phyloP scores from a whole-genome alignment of 2,797 vertebrate species.

The Crenuchus spilurus region DNA sequence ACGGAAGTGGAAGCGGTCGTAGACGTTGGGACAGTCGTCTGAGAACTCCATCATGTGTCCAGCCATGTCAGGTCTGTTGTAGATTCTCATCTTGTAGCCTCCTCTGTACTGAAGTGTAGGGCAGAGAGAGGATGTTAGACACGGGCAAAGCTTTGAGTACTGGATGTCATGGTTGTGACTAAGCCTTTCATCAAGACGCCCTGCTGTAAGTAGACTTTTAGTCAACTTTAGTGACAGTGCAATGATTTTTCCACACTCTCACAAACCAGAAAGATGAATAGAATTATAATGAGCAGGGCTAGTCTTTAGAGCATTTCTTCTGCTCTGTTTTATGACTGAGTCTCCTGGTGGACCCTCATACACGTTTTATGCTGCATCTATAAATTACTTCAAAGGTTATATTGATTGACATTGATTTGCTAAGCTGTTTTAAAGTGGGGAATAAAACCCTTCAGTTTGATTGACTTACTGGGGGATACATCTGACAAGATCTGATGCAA shows the following conservation, averaged over 20 bases:
- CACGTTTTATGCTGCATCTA: constrained; percentile 64
- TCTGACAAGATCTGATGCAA: constrained; percentile 83
- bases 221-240: constrained; percentile 49
- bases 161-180: constrained; percentile 22
- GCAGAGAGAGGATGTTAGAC: constrained; percentile 49
- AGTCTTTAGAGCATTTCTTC: constrained; percentile 66
- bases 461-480: constrained; percentile 82
- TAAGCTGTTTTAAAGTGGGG: constrained; percentile 68
- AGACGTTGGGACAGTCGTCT: constrained; percentile 79
- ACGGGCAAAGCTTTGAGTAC: constrained; percentile 22
- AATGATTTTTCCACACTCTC: constrained; percentile 25
- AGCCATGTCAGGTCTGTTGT: constrained; percentile 76
- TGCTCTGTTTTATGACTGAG: constrained; percentile 72
- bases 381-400: constrained; percentile 73
- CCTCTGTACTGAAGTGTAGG: constrained; percentile 72
- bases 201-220: constrained; percentile 51
- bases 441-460: constrained; percentile 68
- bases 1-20: constrained; percentile 71
- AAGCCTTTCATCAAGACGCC: constrained; percentile 44
- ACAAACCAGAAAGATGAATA: constrained; percentile 58
- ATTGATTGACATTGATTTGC: constrained; percentile 73
- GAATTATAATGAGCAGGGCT: constrained; percentile 70
- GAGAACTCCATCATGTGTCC: constrained; percentile 79
- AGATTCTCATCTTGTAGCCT: constrained; percentile 77
- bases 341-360: constrained; percentile 73